Evolutionary conservation across 2,888 invertebrate genomes (phyloP).

Genomic region (Thalpophila matura): DNA sequence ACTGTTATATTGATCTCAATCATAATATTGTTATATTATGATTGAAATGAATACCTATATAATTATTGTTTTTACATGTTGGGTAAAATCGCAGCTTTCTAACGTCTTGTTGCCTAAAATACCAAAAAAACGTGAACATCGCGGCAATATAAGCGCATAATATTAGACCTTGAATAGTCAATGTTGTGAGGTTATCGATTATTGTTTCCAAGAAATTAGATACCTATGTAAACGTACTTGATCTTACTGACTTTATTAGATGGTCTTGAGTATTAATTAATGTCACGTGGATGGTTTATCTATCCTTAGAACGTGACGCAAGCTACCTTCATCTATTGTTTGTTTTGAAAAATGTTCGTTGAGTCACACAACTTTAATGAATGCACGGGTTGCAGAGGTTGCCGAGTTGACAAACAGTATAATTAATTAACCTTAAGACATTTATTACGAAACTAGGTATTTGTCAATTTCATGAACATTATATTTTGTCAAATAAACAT

Average conservation of each 20-base stretch:
- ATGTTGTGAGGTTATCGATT: no score
- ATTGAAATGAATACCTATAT: no score
- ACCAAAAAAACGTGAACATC: no score
- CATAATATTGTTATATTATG: no score
- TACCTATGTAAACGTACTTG: background rate
- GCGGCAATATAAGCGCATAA: no score
- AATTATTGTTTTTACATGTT: no score
- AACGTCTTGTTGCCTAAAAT: no score
- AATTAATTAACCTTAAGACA: constrained; percentile 19
- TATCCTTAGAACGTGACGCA: constrained; percentile 3
- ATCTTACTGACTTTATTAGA: background rate
- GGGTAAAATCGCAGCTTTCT: no score
- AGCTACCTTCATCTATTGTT: constrained; percentile 15
- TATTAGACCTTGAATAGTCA: no score
- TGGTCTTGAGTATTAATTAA: background rate
- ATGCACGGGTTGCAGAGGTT: constrained; percentile 27
- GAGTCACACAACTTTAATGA: constrained; percentile 20
- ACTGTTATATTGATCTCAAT: no score
- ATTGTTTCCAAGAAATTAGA: background rate
- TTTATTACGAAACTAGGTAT: background rate
- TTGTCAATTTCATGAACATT: background rate
- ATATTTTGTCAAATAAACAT: no score
- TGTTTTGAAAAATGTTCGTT: constrained; percentile 12
- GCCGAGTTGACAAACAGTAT: constrained; percentile 19
- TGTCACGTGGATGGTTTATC: constrained; percentile 6